Percentiles rank a stretch among this genome's conserved stretches.
phyloP scores from a whole-genome alignment of 2,113 vertebrate genomes.

The Scopus umbretta region DNA sequence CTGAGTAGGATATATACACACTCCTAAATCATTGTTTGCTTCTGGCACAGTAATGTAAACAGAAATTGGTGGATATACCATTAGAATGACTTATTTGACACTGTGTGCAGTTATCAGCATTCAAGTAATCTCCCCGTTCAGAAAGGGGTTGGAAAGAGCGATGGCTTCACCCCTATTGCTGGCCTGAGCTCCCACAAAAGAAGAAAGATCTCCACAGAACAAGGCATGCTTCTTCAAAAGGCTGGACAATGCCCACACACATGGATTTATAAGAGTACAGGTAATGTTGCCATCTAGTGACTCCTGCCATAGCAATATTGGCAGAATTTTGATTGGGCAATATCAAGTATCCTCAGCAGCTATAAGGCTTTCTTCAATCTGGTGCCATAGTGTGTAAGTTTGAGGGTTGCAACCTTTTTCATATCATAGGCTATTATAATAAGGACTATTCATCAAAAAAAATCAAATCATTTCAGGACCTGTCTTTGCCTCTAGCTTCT shows the following conservation, averaged over 20 bases:
- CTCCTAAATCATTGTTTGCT: neutral
- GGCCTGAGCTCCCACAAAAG: neutral
- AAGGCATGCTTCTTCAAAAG: neutral
- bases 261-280: neutral
- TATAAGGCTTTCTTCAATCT: neutral
- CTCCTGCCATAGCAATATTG: neutral
- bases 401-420: neutral
- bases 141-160: neutral
- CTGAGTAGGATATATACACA: neutral
- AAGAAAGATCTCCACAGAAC: neutral
- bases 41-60: neutral
- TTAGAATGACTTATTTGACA: neutral
- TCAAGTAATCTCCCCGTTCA: neutral
- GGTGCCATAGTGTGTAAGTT: neutral
- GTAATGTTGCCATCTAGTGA: constrained; percentile 57
- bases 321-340: neutral
- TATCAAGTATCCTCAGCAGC: neutral
- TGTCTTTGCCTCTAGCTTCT: neutral
- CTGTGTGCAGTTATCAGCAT: neutral
- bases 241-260: neutral
- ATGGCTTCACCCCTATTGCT: neutral
- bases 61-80: neutral
- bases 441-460: neutral
- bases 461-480: neutral
- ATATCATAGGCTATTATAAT: neutral